These are phyloP conservation scores for Eulemur rufifrons DNA, from an alignment of 2,113 vertebrate species.

Conservation along the genomic window DNA sequence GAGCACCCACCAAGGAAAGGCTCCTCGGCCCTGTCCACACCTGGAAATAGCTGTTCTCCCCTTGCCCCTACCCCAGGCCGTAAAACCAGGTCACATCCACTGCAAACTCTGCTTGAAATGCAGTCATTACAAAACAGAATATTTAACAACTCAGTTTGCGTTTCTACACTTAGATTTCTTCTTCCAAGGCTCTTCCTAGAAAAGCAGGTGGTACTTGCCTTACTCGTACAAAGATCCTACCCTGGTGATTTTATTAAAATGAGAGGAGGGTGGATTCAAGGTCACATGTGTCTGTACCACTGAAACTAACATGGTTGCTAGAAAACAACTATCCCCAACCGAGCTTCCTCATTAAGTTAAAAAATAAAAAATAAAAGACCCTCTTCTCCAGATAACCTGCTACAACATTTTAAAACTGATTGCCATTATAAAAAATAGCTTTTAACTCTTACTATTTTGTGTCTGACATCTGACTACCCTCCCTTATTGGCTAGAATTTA, in stretches of 20 bases:
- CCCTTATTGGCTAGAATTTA: constrained; percentile 54
- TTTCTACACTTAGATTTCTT: not conserved
- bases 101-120: not conserved
- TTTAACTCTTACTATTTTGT: constrained; percentile 30
- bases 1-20: not conserved
- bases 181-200: not conserved
- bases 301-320: not conserved
- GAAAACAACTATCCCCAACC: not conserved
- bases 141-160: not conserved
- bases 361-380: not conserved
- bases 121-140: not conserved
- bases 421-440: not conserved
- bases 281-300: not conserved
- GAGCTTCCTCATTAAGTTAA: not conserved
- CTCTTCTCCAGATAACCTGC: not conserved
- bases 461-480: constrained; percentile 15
- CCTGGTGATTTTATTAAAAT: not conserved
- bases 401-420: constrained; percentile 25
- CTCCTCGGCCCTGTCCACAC: not conserved
- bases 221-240: not conserved
- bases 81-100: not conserved
- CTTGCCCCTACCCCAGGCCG: not conserved
- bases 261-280: not conserved
- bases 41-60: not conserved
- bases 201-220: not conserved